A percentile compares a stretch with the other conserved stretches of the same genome.
These are phyloP conservation scores for Sarotherodon lohbergeri DNA, from an alignment of 2,113 vertebrate genomes.

Conservation along the genomic window DNA sequence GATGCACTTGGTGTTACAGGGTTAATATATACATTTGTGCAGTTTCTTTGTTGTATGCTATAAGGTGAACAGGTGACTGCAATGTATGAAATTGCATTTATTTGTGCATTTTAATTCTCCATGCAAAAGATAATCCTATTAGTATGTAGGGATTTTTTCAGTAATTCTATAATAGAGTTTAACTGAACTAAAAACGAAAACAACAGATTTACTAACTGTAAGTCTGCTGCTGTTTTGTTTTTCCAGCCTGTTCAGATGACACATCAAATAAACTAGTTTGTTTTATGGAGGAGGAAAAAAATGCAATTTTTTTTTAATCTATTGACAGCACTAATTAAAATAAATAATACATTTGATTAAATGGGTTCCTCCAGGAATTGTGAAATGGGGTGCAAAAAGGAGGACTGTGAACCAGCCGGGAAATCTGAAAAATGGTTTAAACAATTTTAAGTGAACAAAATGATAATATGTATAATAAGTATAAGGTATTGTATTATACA, in stretches of 20 bases:
- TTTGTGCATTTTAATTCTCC: neutral
- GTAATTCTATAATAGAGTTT: neutral
- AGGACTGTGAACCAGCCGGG: neutral
- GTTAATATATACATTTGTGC: neutral
- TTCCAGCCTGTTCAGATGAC: neutral
- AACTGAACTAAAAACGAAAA: neutral
- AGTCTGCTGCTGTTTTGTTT: neutral
- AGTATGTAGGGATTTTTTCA: neutral
- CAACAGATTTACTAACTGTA: neutral
- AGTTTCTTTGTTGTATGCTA: neutral
- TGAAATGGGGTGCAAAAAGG: neutral
- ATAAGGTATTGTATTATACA: neutral
- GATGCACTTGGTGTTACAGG: neutral
- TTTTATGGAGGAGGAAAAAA: neutral
- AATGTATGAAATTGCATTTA: neutral
- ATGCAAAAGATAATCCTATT: neutral
- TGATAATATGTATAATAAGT: neutral
- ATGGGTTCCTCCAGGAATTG: neutral
- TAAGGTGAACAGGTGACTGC: neutral
- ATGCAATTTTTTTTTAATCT: neutral
- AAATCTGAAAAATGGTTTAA: neutral
- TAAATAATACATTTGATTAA: neutral
- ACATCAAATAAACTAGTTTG: neutral
- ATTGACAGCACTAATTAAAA: neutral
- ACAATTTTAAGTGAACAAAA: neutral